A percentile compares a stretch with the other conserved stretches of the same genome.
phyloP scores from a whole-genome alignment of 2,113 vertebrate genomes.

The Rhodinocichla rosea region DNA sequence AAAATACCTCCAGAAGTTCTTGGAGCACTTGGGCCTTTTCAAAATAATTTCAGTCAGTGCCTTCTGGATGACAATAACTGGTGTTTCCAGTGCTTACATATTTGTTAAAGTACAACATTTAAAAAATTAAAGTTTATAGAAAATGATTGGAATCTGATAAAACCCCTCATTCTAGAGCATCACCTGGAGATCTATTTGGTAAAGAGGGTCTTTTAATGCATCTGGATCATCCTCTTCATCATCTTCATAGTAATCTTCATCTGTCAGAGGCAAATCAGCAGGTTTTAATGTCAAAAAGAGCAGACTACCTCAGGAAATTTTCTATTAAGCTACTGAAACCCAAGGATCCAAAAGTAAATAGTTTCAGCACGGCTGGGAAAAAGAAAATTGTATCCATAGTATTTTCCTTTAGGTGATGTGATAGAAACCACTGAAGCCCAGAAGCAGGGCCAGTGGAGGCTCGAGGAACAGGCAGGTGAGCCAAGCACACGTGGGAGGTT shows the following conservation, averaged over 20 bases:
- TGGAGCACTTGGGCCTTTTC: neutral
- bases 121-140: neutral
- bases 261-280: slow-evolving; percentile 69
- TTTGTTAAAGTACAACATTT: neutral
- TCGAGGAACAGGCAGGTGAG: neutral
- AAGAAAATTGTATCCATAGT: neutral
- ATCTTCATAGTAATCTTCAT: slow-evolving; percentile 98
- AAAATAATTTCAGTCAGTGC: neutral
- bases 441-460: neutral
- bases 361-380: neutral
- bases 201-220: slow-evolving; percentile 95
- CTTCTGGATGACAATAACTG: neutral
- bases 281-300: neutral
- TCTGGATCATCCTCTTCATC: slow-evolving; percentile 98
- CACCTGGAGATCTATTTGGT: slow-evolving; percentile 94
- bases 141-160: neutral
- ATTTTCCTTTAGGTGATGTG: neutral
- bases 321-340: neutral
- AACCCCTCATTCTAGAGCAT: neutral
- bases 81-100: neutral
- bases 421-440: neutral
- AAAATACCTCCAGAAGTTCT: neutral
- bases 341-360: neutral
- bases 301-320: neutral
- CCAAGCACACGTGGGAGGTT: rapidly evolving